phyloP scores from a whole-genome alignment of 2,113 vertebrate genomes.

The Eurystomus gularis region DNA sequence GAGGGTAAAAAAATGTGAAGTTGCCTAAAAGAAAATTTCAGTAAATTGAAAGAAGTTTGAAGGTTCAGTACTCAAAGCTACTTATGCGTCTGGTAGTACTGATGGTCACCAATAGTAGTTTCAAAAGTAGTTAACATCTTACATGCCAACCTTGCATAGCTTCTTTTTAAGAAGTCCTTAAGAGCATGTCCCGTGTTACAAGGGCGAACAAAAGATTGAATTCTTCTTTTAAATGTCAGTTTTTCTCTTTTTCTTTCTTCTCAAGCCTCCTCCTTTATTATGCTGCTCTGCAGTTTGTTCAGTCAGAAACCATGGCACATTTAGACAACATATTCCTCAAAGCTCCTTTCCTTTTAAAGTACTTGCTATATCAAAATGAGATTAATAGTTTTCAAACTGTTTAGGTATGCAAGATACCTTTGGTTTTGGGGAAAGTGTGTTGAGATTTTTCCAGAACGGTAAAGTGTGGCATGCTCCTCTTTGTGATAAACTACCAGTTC shows the following conservation, averaged over 20 bases:
- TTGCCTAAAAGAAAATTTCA: neutral
- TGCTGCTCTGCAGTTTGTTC: neutral
- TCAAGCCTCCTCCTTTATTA: neutral
- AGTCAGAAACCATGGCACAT: neutral
- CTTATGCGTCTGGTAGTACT: neutral
- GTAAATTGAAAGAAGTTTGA: neutral
- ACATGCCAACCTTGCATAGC: neutral
- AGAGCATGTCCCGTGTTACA: neutral
- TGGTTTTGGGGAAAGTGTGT: neutral
- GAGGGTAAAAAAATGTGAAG: neutral
- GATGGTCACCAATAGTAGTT: neutral
- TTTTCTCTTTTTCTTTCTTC: neutral
- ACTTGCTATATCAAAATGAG: neutral
- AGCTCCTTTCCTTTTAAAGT: neutral
- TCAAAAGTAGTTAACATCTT: neutral
- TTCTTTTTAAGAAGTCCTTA: neutral
- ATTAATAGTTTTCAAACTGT: neutral
- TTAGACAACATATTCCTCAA: neutral
- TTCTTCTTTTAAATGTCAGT: neutral
- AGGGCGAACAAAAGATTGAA: neutral
- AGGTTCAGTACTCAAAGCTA: neutral
- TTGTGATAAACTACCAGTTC: neutral
- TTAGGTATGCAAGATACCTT: neutral
- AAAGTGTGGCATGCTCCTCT: neutral
- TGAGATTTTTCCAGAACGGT: neutral